Evolutionary conservation across 2,888 invertebrate species (phyloP), one percentile per base, ranked within the genome.

Genomic region (Zaprionus lineosus): DNA sequence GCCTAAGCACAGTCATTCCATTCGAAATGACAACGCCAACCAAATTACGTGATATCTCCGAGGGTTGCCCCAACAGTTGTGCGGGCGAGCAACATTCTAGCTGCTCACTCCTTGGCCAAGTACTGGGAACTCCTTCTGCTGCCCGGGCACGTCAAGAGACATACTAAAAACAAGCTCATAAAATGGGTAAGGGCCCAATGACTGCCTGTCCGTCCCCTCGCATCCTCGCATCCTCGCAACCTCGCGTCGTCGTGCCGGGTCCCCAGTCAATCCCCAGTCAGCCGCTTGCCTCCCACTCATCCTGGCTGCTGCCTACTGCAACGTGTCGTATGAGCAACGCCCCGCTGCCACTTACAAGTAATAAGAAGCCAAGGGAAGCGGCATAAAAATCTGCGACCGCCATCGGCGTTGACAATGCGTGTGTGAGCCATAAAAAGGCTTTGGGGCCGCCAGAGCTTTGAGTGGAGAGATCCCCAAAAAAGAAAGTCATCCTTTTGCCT

Each of bases 351-450:
- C 79, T 73, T 68, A 79, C 79, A 67, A 55, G 83, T 73, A 83
- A 83, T 78, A 78, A 78, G 57, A 70, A 50, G 51, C 43, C 67
- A 44, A n/a, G n/a, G 34, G 12, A 11, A 37, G 60, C 43, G 53
- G 72, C 83, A 79, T 78, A 78, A 78, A 78, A 83, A 68, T 70
- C 79, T 34, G 65, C 56, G 61, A 52, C 28, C 29, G 33, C 37
- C 48, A 33, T 21, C 52, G 52, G 28, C 57, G 18, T 40, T 72
- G 69, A 58, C 71, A 73, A 60, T 71, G 60, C 55, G 72, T 58
- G 61, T 72, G 60, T 65, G 69, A 33, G 83, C 79, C 72, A 74
- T 77, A 77, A 77, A 82, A 76, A 62, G 74, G 71, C 65, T 70
- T 60, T 65, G 24, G n/a, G n/a, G n/a, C n/a, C n/a, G n/a, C n/a